Base-by-base conservation (phyloP, 92 coral and sea anemone genomes). In the Palythoa heliodiscus region DNA sequence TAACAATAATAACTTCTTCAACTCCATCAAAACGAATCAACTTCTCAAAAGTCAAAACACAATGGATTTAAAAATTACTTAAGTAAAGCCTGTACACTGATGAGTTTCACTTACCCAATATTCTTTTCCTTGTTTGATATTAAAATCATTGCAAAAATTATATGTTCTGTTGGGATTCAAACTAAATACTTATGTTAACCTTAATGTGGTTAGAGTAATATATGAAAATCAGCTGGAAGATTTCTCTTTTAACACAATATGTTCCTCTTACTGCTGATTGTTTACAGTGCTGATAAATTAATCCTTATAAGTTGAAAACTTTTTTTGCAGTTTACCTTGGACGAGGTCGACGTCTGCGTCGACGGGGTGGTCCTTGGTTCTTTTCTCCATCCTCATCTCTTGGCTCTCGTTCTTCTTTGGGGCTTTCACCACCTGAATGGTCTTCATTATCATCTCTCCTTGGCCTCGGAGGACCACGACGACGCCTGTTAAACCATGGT, bases 401-500 rank as follows among this genome's bases (percentile, higher is more conserved):
- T 4, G 90, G 93, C 50, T 89, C 87, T 58, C 85, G 89, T 61
- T 88, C 94, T 85, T 90, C 96, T 52, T 88, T 93, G 19, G 89
- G 87, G 75, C 91, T 90, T 9, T 93, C 97, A 1, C 90, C 98
- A 8, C 90, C 93, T 9, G 91, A 86, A 20, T 80, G 88, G 22
- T 86, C 93, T 82, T 75, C 87, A 75, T 77, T 90, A 12, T 88
- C 91, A 57, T 87, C 98, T 52, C 79, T 86, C 52, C 87, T 89
- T 83, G 91, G 88, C 43, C 86, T 87, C 58, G 90, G 93, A 35
- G 92, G 94, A 38, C 91, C 89, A 25, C 95, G 93, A 52, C 93
- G 90, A 3, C 93, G 86, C 63, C 98, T 88, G 15, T 68, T 87
- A 91, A 89, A 91, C 61, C 87, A 90, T 17, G 95, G 98, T 83